phyloP scores from a whole-genome alignment of 2,888 invertebrate genomes.

The Linnaemya tessellans region DNA sequence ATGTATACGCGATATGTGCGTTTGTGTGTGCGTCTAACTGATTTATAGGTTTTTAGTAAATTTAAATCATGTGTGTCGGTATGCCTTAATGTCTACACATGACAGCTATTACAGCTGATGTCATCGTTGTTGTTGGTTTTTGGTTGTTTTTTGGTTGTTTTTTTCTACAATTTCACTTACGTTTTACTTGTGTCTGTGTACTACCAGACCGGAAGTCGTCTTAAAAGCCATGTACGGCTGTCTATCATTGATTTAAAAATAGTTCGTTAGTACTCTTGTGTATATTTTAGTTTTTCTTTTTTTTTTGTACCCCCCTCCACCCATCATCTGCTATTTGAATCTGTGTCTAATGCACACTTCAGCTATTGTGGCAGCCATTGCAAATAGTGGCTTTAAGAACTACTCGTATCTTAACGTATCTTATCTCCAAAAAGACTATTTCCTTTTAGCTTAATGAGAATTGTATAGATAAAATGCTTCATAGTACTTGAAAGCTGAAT shows the following conservation, averaged over 20 bases:
- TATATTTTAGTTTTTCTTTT: not conserved
- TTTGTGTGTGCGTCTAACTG: too few species aligned
- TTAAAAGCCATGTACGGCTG: conserved; percentile 22
- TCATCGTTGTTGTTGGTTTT: not conserved
- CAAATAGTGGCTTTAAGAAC: not conserved
- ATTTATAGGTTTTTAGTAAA: too few species aligned
- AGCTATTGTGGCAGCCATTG: not conserved
- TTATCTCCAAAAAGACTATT: not conserved
- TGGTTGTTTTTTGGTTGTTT: too few species aligned
- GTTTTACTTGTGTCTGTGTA: conserved; percentile 45
- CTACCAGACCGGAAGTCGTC: conserved; percentile 67
- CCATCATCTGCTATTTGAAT: not conserved
- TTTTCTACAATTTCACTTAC: not conserved
- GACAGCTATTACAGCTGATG: conserved; percentile 16
- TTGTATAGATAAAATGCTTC: conserved; percentile 4
- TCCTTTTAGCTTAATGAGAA: not conserved
- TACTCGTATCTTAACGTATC: not conserved
- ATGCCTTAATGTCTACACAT: not conserved
- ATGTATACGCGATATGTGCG: too few species aligned
- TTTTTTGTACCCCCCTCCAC: not conserved
- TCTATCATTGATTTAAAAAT: conserved; percentile 57
- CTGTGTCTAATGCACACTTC: not conserved
- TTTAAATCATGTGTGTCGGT: not conserved
- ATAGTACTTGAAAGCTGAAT: conserved; percentile 11
- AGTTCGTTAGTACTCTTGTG: conserved; percentile 33